Conservation (phyloP, 2,888 invertebrate genomes). For the Ophioninae sp. region DNA sequence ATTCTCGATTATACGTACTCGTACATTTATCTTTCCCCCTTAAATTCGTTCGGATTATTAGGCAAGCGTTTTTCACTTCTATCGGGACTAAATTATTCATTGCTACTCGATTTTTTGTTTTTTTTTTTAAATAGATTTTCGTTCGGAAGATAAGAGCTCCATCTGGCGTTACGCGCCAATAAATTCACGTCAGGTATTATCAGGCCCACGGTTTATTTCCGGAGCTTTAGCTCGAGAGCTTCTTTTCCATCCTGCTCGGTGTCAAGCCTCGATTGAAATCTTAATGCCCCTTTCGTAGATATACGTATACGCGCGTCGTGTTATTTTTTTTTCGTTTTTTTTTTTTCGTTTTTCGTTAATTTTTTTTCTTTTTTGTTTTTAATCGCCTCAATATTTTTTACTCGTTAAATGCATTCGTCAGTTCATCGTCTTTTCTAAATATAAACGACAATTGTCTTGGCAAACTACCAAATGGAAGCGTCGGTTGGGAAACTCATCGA, state of each 20-base stretch:
- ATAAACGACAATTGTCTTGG: conserved; percentile 36
- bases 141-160: conserved; percentile 42
- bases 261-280: conserved; percentile 42
- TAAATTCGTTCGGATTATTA: conserved; percentile 36
- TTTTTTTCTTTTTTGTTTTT: not conserved
- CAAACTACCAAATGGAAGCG: conserved; percentile 46
- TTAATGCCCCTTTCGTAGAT: conserved; percentile 46
- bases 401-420: conserved; percentile 38
- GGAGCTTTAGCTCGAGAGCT: conserved; percentile 22
- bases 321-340: not conserved
- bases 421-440: conserved; percentile 21
- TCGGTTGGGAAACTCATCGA: conserved; percentile 50
- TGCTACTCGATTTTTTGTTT: not conserved
- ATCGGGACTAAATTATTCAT: conserved; percentile 24
- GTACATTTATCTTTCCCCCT: not conserved
- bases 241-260: conserved; percentile 39
- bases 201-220: conserved; percentile 32
- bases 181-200: conserved; percentile 37
- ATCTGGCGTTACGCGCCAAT: conserved; percentile 39
- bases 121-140: not conserved
- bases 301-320: not conserved
- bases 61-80: conserved; percentile 48
- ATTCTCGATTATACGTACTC: conserved; percentile 9
- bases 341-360: conserved; percentile 9
- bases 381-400: not conserved